Evolutionary conservation across 1,140 invertebrate species (phyloP).

Genomic region (Epicauta chinensis): DNA sequence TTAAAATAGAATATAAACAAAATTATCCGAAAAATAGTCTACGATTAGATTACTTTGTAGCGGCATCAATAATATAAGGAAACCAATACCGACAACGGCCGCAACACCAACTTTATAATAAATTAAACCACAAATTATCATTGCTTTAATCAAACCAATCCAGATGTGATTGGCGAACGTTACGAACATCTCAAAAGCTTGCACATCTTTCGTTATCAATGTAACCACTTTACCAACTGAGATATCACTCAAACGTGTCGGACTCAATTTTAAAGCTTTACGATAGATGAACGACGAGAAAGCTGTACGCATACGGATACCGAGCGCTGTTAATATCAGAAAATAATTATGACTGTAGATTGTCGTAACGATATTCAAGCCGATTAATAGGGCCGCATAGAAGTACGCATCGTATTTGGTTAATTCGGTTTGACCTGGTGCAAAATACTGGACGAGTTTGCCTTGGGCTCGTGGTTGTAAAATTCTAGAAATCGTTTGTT

Average conservation of each 20-base stretch:
- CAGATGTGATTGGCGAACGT: slow-evolving; percentile 70
- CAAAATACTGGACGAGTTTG: slow-evolving; percentile 60
- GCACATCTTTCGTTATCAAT: slow-evolving; percentile 84
- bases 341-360: slow-evolving; percentile 63
- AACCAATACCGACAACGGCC: slow-evolving; percentile 68
- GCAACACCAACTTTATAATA: slow-evolving; percentile 66
- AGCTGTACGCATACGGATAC: slow-evolving; percentile 73
- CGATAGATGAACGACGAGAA: slow-evolving; percentile 75
- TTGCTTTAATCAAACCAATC: slow-evolving; percentile 75
- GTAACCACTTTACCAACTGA: slow-evolving; percentile 87
- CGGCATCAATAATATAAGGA: slow-evolving; percentile 75
- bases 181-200: slow-evolving; percentile 61
- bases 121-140: slow-evolving; percentile 69
- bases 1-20: neutral
- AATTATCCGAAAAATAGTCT: slow-evolving; percentile 14
- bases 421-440: slow-evolving; percentile 43
- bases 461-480: slow-evolving; percentile 62
- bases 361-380: slow-evolving; percentile 48
- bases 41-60: slow-evolving; percentile 60
- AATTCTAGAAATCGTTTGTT: slow-evolving; percentile 49
- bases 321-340: slow-evolving; percentile 62
- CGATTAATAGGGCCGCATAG: slow-evolving; percentile 54
- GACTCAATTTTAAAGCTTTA: slow-evolving; percentile 65
- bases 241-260: slow-evolving; percentile 56
- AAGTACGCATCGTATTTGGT: slow-evolving; percentile 52